Percentiles rank a stretch among this genome's conserved stretches.
These are phyloP conservation scores for Malurus splendens DNA, from an alignment of 2,797 vertebrate genomes.

Conservation along the genomic window DNA sequence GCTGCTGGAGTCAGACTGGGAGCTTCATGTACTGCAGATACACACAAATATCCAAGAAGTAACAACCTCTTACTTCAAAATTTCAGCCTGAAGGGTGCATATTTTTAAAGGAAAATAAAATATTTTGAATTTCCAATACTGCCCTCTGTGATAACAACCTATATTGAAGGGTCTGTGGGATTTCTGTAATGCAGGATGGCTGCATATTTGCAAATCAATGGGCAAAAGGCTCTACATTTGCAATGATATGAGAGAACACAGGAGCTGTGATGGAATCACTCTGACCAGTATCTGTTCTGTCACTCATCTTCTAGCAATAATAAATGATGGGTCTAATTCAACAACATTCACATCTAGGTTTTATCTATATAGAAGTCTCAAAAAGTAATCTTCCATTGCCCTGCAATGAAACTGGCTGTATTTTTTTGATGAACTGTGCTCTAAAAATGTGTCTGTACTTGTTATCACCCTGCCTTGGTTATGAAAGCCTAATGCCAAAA, in stretches of 20 bases:
- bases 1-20: not conserved
- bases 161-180: not conserved
- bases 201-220: slow-evolving; percentile 11
- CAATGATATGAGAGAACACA: not conserved
- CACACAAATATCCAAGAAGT: not conserved
- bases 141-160: not conserved
- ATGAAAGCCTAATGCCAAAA: slow-evolving; percentile 64
- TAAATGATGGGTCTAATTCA: slow-evolving; percentile 30
- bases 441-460: slow-evolving; percentile 55
- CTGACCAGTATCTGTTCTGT: slow-evolving; percentile 40
- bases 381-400: slow-evolving; percentile 47
- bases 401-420: slow-evolving; percentile 46
- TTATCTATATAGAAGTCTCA: slow-evolving; percentile 29
- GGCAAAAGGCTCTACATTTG: not conserved
- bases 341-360: slow-evolving; percentile 20
- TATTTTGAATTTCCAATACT: not conserved
- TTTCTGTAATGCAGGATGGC: not conserved
- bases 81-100: not conserved
- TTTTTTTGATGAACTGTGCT: slow-evolving; percentile 44
- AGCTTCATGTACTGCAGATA: not conserved
- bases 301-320: slow-evolving; percentile 41
- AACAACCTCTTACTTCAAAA: not conserved
- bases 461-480: slow-evolving; percentile 51
- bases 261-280: not conserved
- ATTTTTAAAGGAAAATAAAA: not conserved